Percentiles rank a stretch among this genome's conserved stretches.
These are phyloP conservation scores for Trialeurodes vaporariorum DNA, from an alignment of 1,140 invertebrate genomes.

Conservation along the genomic window DNA sequence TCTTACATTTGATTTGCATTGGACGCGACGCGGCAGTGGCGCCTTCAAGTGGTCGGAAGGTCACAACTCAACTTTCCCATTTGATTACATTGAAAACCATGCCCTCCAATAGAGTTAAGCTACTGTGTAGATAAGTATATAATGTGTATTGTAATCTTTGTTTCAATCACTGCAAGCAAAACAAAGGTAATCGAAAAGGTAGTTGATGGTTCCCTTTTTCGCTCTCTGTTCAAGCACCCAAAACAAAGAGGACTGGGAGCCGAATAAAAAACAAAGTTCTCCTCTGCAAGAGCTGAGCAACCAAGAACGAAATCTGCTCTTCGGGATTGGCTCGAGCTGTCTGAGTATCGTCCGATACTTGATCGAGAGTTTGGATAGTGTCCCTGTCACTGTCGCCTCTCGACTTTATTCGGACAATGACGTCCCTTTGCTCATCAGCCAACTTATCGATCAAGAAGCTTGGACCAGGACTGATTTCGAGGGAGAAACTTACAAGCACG, in stretches of 20 bases:
- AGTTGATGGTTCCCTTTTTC: not conserved
- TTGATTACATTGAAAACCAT: too few relatives aligned
- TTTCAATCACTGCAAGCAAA: too few relatives aligned
- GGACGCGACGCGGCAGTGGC: too few relatives aligned
- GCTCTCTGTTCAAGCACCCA: not conserved
- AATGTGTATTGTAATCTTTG: too few relatives aligned
- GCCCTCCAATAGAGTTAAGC: too few relatives aligned
- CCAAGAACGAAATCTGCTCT: conserved; percentile 50
- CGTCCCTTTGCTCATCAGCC: conserved; percentile 54
- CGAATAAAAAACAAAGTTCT: conserved; percentile 34
- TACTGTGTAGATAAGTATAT: too few relatives aligned
- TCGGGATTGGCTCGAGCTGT: conserved; percentile 56
- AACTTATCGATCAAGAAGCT: conserved; percentile 51
- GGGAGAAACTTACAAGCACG: conserved; percentile 40
- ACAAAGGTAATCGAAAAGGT: too few relatives aligned
- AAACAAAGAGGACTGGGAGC: not conserved
- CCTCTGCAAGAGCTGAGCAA: conserved; percentile 44
- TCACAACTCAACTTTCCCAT: too few relatives aligned
- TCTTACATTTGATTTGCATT: too few relatives aligned
- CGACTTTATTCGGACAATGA: conserved; percentile 54
- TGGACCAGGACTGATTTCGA: conserved; percentile 49
- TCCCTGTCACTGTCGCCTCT: conserved; percentile 48
- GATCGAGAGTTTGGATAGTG: conserved; percentile 39
- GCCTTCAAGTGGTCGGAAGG: too few relatives aligned
- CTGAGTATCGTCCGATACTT: conserved; percentile 55